These are phyloP conservation scores for Todus mexicanus DNA, from an alignment of 2,797 vertebrate genomes.

Conservation along the genomic window DNA sequence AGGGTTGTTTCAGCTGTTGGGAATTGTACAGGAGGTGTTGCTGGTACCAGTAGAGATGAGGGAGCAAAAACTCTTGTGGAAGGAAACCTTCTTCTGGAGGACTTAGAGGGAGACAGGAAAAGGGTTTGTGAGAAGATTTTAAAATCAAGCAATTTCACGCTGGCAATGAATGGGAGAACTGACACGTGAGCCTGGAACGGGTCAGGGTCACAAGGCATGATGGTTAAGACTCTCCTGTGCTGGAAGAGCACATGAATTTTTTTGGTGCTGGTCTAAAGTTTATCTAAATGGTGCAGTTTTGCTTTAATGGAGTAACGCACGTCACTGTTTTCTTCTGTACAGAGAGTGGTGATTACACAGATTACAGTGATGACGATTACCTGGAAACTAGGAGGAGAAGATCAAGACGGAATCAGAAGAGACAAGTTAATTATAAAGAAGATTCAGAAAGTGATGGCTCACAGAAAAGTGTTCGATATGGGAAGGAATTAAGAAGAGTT, in stretches of 20 bases:
- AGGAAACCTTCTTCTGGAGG: neutral
- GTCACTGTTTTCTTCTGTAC: neutral
- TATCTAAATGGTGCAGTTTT: neutral
- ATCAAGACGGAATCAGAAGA: slow-evolving; percentile 88
- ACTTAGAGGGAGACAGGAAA: neutral
- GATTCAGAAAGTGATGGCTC: slow-evolving; percentile 94
- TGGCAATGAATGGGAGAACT: neutral
- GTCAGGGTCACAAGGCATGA: neutral
- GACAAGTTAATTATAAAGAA: slow-evolving; percentile 95
- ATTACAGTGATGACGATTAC: slow-evolving; percentile 88
- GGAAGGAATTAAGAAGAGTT: slow-evolving; percentile 77
- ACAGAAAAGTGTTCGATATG: slow-evolving; percentile 74
- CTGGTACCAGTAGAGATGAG: neutral
- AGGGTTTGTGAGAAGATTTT: neutral
- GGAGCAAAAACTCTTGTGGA: neutral
- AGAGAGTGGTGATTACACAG: slow-evolving; percentile 86
- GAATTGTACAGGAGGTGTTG: neutral
- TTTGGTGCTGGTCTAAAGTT: neutral
- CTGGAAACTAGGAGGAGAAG: slow-evolving; percentile 86
- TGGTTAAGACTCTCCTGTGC: neutral
- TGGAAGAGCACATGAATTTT: neutral
- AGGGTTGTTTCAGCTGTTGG: neutral
- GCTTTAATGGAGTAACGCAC: neutral
- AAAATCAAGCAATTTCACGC: neutral
- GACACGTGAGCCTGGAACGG: neutral